These are phyloP conservation scores for Gymnosoma rotundatum DNA, from an alignment of 2,888 invertebrate species.

Conservation along the genomic window DNA sequence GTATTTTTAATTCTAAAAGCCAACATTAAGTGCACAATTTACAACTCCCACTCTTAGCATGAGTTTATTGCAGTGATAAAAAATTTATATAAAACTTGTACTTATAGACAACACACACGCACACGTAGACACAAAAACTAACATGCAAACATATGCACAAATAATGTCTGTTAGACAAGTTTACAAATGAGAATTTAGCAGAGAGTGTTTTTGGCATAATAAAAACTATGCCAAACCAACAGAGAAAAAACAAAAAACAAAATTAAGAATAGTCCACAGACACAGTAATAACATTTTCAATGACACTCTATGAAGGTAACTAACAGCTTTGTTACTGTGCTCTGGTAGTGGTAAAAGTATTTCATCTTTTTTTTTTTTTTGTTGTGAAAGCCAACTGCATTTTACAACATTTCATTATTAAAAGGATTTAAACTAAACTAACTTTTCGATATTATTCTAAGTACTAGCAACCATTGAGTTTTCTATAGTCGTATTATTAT, in stretches of 20 bases:
- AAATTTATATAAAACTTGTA: constrained; percentile 51
- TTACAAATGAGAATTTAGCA: constrained; percentile 69
- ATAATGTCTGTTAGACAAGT: constrained; percentile 63
- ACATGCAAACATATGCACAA: constrained; percentile 40
- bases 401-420: background rate
- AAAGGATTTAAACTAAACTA: background rate
- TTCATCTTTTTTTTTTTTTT: background rate
- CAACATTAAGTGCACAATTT: constrained; percentile 39
- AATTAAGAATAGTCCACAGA: constrained; percentile 57
- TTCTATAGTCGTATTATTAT: background rate
- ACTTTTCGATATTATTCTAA: constrained; percentile 49
- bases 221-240: constrained; percentile 63
- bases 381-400: constrained; percentile 3
- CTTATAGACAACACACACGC: background rate
- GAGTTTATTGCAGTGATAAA: constrained; percentile 61
- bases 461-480: constrained; percentile 15
- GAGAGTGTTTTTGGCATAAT: constrained; percentile 66
- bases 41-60: constrained; percentile 53
- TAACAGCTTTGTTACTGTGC: constrained; percentile 43
- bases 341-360: constrained; percentile 14
- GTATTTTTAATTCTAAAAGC: constrained; percentile 32
- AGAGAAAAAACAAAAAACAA: constrained; percentile 2
- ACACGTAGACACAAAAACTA: constrained; percentile 21
- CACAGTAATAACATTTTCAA: constrained; percentile 66
- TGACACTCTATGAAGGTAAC: constrained; percentile 59